These are phyloP conservation scores for Pyrochroa serraticornis DNA, from an alignment of 2,888 invertebrate species.

Conservation along the genomic window DNA sequence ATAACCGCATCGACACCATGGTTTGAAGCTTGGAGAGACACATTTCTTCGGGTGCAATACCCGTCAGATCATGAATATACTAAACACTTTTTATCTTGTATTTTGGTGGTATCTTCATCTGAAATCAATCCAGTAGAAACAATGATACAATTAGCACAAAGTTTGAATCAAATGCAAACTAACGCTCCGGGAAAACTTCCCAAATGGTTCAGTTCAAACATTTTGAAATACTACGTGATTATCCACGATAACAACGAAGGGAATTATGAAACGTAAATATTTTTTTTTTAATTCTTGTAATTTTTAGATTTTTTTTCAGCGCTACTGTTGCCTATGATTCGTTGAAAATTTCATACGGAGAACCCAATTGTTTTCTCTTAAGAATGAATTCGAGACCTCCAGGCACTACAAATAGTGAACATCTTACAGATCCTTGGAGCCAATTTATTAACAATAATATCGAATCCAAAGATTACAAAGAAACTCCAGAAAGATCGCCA, in stretches of 20 bases:
- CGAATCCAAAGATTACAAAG: constrained; percentile 43
- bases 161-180: constrained; percentile 79
- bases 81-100: constrained; percentile 84
- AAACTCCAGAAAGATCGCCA: constrained; percentile 48
- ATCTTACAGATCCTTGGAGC: constrained; percentile 85
- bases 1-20: constrained; percentile 84
- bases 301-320: constrained; percentile 59
- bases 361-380: constrained; percentile 85
- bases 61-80: constrained; percentile 97
- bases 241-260: constrained; percentile 81
- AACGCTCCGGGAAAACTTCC: constrained; percentile 78
- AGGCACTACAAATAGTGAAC: constrained; percentile 59
- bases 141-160: constrained; percentile 79
- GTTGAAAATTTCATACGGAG: constrained; percentile 87
- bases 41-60: constrained; percentile 85
- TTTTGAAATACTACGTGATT: constrained; percentile 87
- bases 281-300: constrained; percentile 10
- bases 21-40: constrained; percentile 95
- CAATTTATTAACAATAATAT: constrained; percentile 70
- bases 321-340: constrained; percentile 83
- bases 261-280: constrained; percentile 74
- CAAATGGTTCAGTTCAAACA: constrained; percentile 81
- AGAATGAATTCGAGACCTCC: constrained; percentile 84
- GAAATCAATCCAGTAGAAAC: constrained; percentile 82
- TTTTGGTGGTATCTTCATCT: constrained; percentile 74